Base-by-base conservation (phyloP, 2,888 invertebrate genomes). In the Capitulum mitella region DNA sequence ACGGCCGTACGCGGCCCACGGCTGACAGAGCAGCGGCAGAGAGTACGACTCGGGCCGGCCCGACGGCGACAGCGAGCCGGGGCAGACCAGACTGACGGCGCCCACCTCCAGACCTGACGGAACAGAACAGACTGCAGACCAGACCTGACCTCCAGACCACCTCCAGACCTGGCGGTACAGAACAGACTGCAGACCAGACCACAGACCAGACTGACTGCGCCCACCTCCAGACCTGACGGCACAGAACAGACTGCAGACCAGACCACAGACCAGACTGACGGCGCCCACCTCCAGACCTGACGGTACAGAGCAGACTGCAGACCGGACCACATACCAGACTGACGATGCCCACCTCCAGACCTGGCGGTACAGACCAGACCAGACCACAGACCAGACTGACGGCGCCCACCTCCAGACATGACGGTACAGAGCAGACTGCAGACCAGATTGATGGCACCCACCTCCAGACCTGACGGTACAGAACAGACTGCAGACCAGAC, bases 281-380 rank as follows among this genome's bases (percentile, higher is more conserved):
- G 79, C 46, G 58, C 83, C 82, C 81, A 82, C 83, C 78, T 84
- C 84, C 43, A 84, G 78, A 51, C 48, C 48, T 51, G 70, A 10
- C 40, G 16, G 70, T 26, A 34, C 70, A 64, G 34, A 64, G 34
- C 34, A 64, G 16, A 37, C 34, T n/a, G n/a, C n/a, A n/a, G n/a
- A n/a, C n/a, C n/a, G n/a, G n/a, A n/a, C n/a, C n/a, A n/a, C n/a
- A 54, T 12, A 43, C 43, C 43, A 43, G 6, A 43, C 43, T 43
- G 43, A 43, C 43, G 43, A 12, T 43, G 6, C 43, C 43, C 43
- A 43, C 6, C 43, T 43, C 43, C 43, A 43, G 43, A 43, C 43
- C 43, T 43, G 43, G n/a, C 43, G 43, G 43, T 43, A 43, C 43
- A 43, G 6, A 51, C 48, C n/a, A n/a, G n/a, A n/a, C n/a, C n/a